Conservation (phyloP, 1,140 invertebrate genomes). For the Tetramorium parvispinum region DNA sequence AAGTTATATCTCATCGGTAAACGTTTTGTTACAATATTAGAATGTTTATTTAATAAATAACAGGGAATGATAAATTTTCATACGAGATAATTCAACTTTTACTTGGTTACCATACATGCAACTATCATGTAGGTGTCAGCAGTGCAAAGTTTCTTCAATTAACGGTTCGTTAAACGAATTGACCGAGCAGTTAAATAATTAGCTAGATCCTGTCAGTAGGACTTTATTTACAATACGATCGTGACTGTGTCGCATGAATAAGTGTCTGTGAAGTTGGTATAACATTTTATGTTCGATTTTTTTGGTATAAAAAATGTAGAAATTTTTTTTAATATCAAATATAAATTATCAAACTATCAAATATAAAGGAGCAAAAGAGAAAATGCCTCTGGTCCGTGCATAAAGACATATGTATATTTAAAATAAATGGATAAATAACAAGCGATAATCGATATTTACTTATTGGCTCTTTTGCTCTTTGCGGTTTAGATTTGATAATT, state of each 20-base stretch:
- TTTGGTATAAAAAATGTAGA: too few species aligned
- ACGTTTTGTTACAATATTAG: neutral
- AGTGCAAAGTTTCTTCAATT: slow-evolving; percentile 74
- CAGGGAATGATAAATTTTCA: neutral
- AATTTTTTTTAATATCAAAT: too few species aligned
- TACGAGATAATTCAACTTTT: slow-evolving; percentile 4
- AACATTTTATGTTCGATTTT: too few species aligned
- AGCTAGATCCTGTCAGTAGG: slow-evolving; percentile 66
- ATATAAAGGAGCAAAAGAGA: too few species aligned
- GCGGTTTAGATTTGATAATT: too few species aligned
- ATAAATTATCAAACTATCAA: too few species aligned
- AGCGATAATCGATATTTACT: too few species aligned
- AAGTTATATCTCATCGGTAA: neutral
- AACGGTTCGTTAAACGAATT: slow-evolving; percentile 73
- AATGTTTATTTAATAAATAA: slow-evolving; percentile 16
- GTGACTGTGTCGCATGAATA: neutral
- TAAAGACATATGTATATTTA: too few species aligned
- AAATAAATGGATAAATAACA: too few species aligned
- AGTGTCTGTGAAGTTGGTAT: too few species aligned
- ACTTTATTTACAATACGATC: slow-evolving; percentile 50
- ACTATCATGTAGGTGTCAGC: slow-evolving; percentile 34
- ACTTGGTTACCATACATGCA: slow-evolving; percentile 42
- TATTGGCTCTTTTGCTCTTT: too few species aligned
- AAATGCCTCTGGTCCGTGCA: too few species aligned
- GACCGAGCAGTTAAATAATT: slow-evolving; percentile 77